Evolutionary conservation across 2,113 vertebrate genomes (phyloP).

Genomic region (Heloderma charlesbogerti): DNA sequence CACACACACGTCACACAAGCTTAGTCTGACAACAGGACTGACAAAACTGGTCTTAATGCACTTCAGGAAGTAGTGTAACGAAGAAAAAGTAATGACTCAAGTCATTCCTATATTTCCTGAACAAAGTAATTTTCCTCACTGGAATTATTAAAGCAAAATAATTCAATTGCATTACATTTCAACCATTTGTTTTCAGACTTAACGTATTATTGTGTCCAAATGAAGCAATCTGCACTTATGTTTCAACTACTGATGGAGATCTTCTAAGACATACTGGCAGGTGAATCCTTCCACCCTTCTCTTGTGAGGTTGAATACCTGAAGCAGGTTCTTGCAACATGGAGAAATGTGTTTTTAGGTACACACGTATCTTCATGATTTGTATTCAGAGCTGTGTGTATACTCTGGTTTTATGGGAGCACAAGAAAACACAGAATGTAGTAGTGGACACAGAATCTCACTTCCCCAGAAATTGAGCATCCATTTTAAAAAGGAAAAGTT

Average conservation of each 20-base stretch:
- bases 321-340: no score
- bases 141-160: neutral
- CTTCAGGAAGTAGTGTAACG: neutral
- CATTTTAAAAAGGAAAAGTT: neutral
- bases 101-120: neutral
- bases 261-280: neutral
- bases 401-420: neutral
- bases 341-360: neutral
- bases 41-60: neutral
- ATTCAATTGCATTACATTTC: neutral
- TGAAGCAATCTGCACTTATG: fast-evolving
- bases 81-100: neutral
- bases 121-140: neutral
- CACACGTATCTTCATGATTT: neutral
- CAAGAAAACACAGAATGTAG: neutral
- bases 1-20: neutral
- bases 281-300: no score
- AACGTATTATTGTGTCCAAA: neutral
- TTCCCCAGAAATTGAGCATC: neutral
- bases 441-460: neutral
- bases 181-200: neutral
- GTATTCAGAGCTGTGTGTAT: neutral
- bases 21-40: neutral
- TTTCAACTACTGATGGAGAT: neutral
- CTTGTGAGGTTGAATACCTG: no score